phyloP scores from a whole-genome alignment of 2,888 invertebrate genomes.

The Drosophila algonquin region DNA sequence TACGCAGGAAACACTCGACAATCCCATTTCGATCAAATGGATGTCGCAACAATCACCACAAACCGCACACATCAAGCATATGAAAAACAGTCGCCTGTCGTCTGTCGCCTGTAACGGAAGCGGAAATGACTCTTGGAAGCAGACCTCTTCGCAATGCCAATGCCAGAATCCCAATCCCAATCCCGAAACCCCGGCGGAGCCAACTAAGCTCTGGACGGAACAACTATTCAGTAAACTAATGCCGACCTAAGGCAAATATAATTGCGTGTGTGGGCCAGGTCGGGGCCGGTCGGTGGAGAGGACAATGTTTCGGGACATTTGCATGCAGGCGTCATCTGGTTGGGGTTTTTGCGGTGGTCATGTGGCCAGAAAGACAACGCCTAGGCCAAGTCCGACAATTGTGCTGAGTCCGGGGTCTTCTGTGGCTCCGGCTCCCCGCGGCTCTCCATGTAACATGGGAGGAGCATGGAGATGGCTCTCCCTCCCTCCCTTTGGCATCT shows the following conservation, averaged over 20 bases:
- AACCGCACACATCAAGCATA: conserved; percentile 67
- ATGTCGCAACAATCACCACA: conserved; percentile 64
- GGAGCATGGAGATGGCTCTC: neutral
- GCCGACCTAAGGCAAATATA: conserved; percentile 79
- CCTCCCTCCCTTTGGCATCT: conserved; percentile 14
- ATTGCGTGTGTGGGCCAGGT: conserved; percentile 61
- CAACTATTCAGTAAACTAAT: conserved; percentile 44
- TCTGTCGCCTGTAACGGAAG: conserved; percentile 63
- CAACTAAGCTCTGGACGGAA: conserved; percentile 1
- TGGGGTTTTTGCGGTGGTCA: conserved; percentile 71
- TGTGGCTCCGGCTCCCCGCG: conserved; percentile 12
- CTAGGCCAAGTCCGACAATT: conserved; percentile 65
- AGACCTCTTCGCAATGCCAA: conserved; percentile 30
- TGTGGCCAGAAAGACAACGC: conserved; percentile 64
- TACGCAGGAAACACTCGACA: conserved; percentile 30
- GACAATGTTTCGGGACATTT: conserved; percentile 73
- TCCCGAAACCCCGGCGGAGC: conserved; percentile 11
- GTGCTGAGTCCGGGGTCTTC: conserved; percentile 69
- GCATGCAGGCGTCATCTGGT: conserved; percentile 76
- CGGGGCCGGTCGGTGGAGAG: neutral
- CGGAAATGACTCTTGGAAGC: conserved; percentile 77
- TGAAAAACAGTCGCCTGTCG: conserved; percentile 59
- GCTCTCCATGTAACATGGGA: neutral
- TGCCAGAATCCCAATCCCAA: too few relatives aligned
- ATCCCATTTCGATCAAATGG: conserved; percentile 46